Evolutionary conservation across 2,797 vertebrate genomes (phyloP).

Genomic region (Diplodus sargus): DNA sequence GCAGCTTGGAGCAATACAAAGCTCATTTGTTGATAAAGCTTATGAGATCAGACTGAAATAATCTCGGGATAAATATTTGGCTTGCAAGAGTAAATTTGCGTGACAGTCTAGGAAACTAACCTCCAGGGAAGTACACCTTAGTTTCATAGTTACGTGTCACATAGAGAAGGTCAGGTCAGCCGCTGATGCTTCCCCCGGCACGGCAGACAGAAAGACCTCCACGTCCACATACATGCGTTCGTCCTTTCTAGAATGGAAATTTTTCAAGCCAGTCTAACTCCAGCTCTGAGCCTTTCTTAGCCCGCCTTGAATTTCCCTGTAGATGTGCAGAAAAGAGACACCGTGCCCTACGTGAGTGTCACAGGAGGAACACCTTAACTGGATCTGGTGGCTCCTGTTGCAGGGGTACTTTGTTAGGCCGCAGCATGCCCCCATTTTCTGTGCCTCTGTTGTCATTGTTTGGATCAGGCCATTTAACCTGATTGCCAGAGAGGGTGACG

Average conservation of each 20-base stretch:
- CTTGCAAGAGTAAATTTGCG: not conserved
- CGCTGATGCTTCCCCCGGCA: not conserved
- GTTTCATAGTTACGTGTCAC: not conserved
- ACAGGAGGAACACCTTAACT: conserved; percentile 68
- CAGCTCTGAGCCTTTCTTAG: conserved; percentile 32
- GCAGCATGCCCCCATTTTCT: conserved; percentile 63
- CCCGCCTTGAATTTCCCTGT: conserved; percentile 68
- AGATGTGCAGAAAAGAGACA: conserved; percentile 75
- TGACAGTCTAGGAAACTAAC: not conserved
- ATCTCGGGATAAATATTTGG: conserved; percentile 13
- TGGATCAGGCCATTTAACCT: conserved; percentile 77
- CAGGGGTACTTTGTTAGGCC: conserved; percentile 74
- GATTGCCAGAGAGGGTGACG: conserved; percentile 66
- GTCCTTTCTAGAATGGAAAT: conserved; percentile 41
- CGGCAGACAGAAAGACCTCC: not conserved
- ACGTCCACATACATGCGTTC: not conserved
- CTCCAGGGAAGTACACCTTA: not conserved
- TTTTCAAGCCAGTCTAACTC: conserved; percentile 40
- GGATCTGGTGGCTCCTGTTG: conserved; percentile 79
- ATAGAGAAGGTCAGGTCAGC: not conserved
- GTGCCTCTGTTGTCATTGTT: conserved; percentile 76
- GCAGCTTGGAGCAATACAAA: conserved; percentile 10
- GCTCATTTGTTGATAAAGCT: conserved; percentile 8
- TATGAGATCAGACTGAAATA: conserved; percentile 24
- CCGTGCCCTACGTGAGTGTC: conserved; percentile 68